Evolutionary conservation across 2,888 invertebrate species (phyloP), one percentile per base, ranked within the genome.

Genomic region (Drosophila ezoana): DNA sequence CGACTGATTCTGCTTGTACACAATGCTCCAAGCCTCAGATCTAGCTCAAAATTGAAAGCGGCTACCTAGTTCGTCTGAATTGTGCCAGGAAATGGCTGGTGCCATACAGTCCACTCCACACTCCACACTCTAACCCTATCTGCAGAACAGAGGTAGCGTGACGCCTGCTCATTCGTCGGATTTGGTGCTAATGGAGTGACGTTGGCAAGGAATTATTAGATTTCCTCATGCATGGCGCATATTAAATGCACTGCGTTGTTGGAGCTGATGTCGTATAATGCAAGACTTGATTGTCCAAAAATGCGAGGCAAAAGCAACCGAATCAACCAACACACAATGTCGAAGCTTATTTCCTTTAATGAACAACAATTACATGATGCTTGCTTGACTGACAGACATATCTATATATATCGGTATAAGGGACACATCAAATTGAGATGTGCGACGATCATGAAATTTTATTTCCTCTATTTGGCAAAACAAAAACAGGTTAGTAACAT

Each of bases 371-470:
- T 79, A 86, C 61, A 68, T 70, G 60, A 64, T 62, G 59, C 49
- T 44, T 49, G 52, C 20, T 23, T 14, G 52, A 56, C 37, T 28
- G 23, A 20, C 48, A 16, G 4, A 4, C 13, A 18, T 14, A 23
- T 65, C 18, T 41, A 51, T 43, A 53, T 59, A 58, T n/a, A 14
- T 73, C 20, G 20, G 32, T 9, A 18, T 32, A 23, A 13, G 23
- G 14, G 28, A 54, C 13, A 37, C 10, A 40, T 4, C 14, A 56
- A 47, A 52, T 58, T 16, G 47, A 57, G 44, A 56, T 74, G 73
- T 75, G 78, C 72, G 76, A 85, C 65, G 78, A 81, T 80, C 84
- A 76, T 89, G 82, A 89, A 90, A 90, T 89, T 79, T 79, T 72
- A 89, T 88, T 89, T 89, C 90, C 90, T 79, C 43, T 20, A 66